Evolutionary conservation across 2,888 invertebrate genomes (phyloP), one percentile per base, ranked within the genome.

Genomic region (Drosophila cognata): DNA sequence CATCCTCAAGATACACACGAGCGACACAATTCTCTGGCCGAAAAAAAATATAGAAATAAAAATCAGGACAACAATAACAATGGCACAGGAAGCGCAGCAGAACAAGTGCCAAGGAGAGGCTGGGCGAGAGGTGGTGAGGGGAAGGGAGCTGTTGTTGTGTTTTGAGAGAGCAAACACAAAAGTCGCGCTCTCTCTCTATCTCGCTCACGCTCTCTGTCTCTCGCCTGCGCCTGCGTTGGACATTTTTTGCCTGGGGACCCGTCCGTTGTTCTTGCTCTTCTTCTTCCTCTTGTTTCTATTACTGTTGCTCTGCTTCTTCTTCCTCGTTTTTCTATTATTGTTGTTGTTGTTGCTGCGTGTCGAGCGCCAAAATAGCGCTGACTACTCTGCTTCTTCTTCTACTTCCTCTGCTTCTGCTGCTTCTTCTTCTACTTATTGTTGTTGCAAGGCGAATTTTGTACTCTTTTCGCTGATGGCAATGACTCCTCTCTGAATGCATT

Each of bases 11-110:
- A 85, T 85, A 91, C 82, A 87, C 70, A 89, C 84, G 59, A 79
- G 74, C 82, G 84, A 82, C 84, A 90, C 85, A 89, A 72, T 83
- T 86, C 74, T 70, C 70, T 61, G 81, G 80, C 77, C 81, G 75
- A 77, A 82, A 85, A 53, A 53, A 21, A 38, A 56, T 36, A 18
- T 36, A 1, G 16, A 35, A 25, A 21, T 16, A 4, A 25, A 55
- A 80, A 71, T 70, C 74, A 65, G 68, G 68, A 75, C 87, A 84
- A 76, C 68, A 84, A 78, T 65, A 76, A 76, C 74, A 84, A 73
- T 63, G 63, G 33, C 46, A 78, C 73, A 71, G 74, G 62, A 75
- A 66, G 57, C 71, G 66, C 61, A 66, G 62, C 55, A 33, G 41
- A 31, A 62, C 11, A 43, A 13, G 21, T 48, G 38, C 4, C 8